Evolutionary conservation across 2,113 vertebrate species (phyloP).

Genomic region (Cryptotis parvus): DNA sequence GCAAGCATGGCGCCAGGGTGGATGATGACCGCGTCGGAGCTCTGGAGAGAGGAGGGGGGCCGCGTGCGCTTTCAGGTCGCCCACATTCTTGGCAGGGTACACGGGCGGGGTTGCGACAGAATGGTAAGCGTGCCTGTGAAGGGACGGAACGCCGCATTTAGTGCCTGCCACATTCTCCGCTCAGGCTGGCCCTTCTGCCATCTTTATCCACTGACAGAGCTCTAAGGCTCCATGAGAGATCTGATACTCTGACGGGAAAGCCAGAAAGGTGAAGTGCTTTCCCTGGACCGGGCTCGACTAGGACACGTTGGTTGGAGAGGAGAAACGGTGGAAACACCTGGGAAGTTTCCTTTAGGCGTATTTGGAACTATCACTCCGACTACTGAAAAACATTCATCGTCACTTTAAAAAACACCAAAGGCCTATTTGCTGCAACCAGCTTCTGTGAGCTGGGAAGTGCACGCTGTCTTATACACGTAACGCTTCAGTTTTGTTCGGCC

Average conservation of each 20-base stretch:
- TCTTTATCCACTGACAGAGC: conserved; percentile 51
- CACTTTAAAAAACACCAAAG: background rate
- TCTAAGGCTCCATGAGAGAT: background rate
- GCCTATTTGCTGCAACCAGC: background rate
- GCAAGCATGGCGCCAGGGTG: conserved; percentile 97
- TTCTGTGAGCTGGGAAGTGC: background rate
- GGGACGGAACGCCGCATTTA: conserved; percentile 29
- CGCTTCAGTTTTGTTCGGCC: too few relatives aligned
- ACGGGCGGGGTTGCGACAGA: conserved; percentile 91
- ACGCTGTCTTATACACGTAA: background rate
- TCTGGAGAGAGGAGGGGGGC: conserved; percentile 86
- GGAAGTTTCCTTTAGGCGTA: background rate
- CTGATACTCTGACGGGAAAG: background rate
- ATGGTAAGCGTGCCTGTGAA: conserved; percentile 94
- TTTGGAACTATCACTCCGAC: background rate
- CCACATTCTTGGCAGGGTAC: conserved; percentile 89
- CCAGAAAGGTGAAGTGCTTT: background rate
- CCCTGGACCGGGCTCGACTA: background rate
- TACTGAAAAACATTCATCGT: background rate
- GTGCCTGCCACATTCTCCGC: background rate
- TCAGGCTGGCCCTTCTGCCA: conserved; percentile 33
- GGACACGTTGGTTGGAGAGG: background rate
- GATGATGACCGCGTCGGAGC: conserved; percentile 94
- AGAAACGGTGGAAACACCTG: background rate
- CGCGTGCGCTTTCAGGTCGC: conserved; percentile 92